These are phyloP conservation scores for Nylanderia fulva DNA, from an alignment of 1,140 invertebrate genomes.

Conservation along the genomic window DNA sequence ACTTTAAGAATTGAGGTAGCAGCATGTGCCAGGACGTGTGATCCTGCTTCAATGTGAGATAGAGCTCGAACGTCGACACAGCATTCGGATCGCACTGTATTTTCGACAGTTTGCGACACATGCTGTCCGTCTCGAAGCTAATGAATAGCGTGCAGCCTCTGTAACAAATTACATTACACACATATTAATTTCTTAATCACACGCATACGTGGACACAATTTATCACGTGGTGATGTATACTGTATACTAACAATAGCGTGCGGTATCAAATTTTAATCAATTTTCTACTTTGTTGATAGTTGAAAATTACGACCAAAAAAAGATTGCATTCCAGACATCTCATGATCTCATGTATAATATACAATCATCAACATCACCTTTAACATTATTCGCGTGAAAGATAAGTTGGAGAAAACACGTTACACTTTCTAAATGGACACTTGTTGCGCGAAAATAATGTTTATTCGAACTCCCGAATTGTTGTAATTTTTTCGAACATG, in stretches of 20 bases:
- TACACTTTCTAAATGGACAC: slow-evolving; percentile 10
- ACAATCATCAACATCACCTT: background rate
- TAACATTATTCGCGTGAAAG: slow-evolving; percentile 3
- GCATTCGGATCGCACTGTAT: slow-evolving; percentile 93
- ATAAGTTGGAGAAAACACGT: background rate
- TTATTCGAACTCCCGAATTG: slow-evolving; percentile 2
- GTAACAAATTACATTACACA: slow-evolving; percentile 69
- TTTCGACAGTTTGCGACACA: slow-evolving; percentile 87
- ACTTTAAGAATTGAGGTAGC: slow-evolving; percentile 94
- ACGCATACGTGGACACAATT: background rate
- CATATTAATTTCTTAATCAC: slow-evolving; percentile 15
- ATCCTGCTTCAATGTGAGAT: slow-evolving; percentile 93
- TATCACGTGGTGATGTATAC: too few relatives aligned
- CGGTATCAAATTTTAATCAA: too few relatives aligned
- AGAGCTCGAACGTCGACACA: slow-evolving; percentile 94
- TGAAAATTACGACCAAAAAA: background rate
- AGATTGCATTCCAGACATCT: background rate
- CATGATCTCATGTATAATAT: too few relatives aligned
- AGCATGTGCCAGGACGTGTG: slow-evolving; percentile 93
- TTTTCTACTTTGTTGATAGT: background rate
- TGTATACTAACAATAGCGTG: too few relatives aligned
- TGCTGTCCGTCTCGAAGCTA: slow-evolving; percentile 89
- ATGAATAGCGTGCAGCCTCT: slow-evolving; percentile 92
- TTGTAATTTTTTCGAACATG: background rate
- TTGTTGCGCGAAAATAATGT: slow-evolving; percentile 37